Evolutionary conservation across 2,797 vertebrate species (phyloP).

Genomic region (Sciurus carolinensis): DNA sequence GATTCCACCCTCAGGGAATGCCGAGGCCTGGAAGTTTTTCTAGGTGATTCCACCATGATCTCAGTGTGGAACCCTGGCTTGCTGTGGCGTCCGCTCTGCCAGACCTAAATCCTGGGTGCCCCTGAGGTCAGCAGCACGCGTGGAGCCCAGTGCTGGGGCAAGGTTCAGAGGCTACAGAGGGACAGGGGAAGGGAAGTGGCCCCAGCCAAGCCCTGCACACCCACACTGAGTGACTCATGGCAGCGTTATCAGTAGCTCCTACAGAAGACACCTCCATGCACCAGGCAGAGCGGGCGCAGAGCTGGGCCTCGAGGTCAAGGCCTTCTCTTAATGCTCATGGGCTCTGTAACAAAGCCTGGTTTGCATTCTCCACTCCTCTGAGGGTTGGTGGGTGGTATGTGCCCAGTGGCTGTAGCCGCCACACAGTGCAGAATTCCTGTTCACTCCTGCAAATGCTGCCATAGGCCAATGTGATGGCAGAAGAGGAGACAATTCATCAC

Average conservation of each 20-base stretch:
- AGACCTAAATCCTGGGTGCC: background rate
- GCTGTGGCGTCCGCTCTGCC: background rate
- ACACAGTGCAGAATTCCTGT: background rate
- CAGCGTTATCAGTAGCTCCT: background rate
- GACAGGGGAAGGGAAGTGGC: background rate
- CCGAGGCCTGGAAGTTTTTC: conserved; percentile 7
- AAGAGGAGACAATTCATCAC: background rate
- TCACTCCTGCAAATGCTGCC: background rate
- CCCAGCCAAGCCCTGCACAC: background rate
- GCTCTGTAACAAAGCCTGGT: background rate
- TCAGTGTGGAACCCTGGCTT: background rate
- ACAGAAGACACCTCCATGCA: background rate
- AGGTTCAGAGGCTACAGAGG: background rate
- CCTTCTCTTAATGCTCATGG: background rate
- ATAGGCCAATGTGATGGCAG: background rate
- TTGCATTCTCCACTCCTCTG: background rate
- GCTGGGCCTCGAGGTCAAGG: background rate
- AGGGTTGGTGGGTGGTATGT: background rate
- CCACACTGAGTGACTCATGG: background rate
- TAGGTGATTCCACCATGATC: background rate
- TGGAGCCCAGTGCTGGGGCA: background rate
- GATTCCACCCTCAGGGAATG: conserved; percentile 36
- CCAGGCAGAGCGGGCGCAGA: background rate
- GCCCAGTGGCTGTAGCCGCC: background rate
- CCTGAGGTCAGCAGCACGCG: background rate